Conservation (phyloP, 1,140 invertebrate genomes). For the Mizuhopecten yessoensis region DNA sequence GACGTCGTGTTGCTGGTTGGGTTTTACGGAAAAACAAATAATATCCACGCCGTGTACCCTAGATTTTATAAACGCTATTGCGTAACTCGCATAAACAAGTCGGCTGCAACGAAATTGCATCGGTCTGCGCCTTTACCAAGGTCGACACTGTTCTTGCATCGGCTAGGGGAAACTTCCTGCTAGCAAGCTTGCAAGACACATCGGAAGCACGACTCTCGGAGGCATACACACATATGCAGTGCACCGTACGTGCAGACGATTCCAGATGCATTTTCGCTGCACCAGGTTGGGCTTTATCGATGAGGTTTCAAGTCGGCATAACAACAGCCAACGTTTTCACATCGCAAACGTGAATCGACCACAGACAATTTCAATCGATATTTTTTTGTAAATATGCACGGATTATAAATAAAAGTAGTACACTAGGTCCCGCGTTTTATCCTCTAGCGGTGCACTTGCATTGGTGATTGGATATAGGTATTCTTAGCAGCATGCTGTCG, state of each 20-base stretch:
- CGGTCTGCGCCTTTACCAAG: slow-evolving; percentile 13
- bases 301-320: neutral
- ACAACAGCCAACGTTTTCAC: slow-evolving; percentile 26
- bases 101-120: slow-evolving; percentile 37
- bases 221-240: slow-evolving; percentile 35
- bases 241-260: slow-evolving; percentile 36
- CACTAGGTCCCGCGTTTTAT: neutral
- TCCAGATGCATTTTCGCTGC: slow-evolving; percentile 23
- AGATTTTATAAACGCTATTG: slow-evolving; percentile 38
- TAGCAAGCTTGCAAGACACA: slow-evolving; percentile 25
- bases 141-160: neutral
- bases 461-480: neutral
- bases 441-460: neutral
- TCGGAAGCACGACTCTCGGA: neutral
- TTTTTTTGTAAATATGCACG: slow-evolving; percentile 39
- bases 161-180: slow-evolving; percentile 2
- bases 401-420: slow-evolving; percentile 19
- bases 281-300: neutral
- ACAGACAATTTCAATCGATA: slow-evolving; percentile 28
- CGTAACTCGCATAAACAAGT: slow-evolving; percentile 4
- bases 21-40: neutral
- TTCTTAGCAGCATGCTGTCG: slow-evolving; percentile 1
- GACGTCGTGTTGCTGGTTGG: neutral
- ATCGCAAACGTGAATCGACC: slow-evolving; percentile 4
- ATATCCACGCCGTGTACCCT: neutral